A percentile compares a stretch with the other conserved stretches of the same genome.
Conservation (phyloP, 2,797 vertebrate species). For the Rhodeus uyekii region DNA sequence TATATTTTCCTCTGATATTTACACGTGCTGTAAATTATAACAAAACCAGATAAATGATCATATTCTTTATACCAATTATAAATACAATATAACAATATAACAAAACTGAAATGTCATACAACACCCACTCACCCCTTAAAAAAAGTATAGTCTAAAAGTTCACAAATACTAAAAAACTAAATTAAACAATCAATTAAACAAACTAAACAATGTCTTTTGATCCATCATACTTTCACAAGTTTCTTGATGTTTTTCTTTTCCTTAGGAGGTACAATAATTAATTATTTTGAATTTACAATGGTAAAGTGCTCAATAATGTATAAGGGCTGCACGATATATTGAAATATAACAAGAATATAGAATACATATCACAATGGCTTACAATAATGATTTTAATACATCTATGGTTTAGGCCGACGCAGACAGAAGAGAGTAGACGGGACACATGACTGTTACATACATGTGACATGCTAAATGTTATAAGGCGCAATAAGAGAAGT, state of each 20-base stretch:
- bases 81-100: neutral
- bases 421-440: neutral
- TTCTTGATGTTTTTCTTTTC: neutral
- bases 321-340: neutral
- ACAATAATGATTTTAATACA: neutral
- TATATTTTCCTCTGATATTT: neutral
- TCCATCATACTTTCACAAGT: neutral
- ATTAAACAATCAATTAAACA: too few relatives aligned
- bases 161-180: neutral
- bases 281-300: neutral
- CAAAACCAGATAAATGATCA: neutral
- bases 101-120: neutral
- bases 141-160: neutral
- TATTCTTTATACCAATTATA: neutral
- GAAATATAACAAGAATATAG: neutral
- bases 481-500: neutral
- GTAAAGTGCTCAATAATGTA: neutral
- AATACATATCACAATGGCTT: neutral
- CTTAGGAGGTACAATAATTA: neutral
- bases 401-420: neutral
- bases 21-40: constrained; percentile 10
- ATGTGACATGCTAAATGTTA: neutral
- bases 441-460: neutral
- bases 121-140: neutral
- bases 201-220: neutral